Evolutionary conservation across 2,888 invertebrate genomes (phyloP), one percentile per base, ranked within the genome.

Genomic region (Erebia epiphron): DNA sequence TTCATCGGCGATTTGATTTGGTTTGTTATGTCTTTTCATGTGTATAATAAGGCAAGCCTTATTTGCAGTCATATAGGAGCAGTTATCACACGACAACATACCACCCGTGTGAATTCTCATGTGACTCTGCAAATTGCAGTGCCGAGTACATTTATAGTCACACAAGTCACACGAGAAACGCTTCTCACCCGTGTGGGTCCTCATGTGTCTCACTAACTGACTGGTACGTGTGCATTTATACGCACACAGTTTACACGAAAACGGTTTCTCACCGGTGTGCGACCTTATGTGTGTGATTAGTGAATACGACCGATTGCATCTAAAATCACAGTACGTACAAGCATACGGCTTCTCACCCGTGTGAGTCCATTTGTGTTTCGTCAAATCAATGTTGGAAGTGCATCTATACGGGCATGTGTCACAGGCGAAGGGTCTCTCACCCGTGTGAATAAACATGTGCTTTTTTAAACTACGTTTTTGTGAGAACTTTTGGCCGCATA

Each of bases 321-420:
- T 56, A 43, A 18, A 57, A 1, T 66, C 66, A 13, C 66, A 66
- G 21, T 18, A 56, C 13, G 16, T 21, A 43, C 66, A 66, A 2
- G 66, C 66, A n/a, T 43, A 66, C 1, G 66, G 66, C 11, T 21
- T 66, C 9, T 66, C 66, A 3, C 66, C 66, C 1, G 66, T 66
- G 14, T 66, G 66, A 14, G 21, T 57, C 16, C 66, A 18, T 14
- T 18, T 46, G n/a, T 66, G 66, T 2, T 10, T 66, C 21, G n/a
- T 14, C 21, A 66, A 43, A 57, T 54, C 66, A 9, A 9, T 18
- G 0, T 54, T 54, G 8, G 16, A 16, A 7, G 41, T 13, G 3
- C 54, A 18, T 46, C 10, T 57, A 13, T 46, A 46, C 0, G 35
- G 11, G 2, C 66, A 66, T 1, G 9, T 9, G 1, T 57, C 18